These are phyloP conservation scores for Miniopterus natalensis DNA, from an alignment of 2,113 vertebrate genomes.

Conservation along the genomic window DNA sequence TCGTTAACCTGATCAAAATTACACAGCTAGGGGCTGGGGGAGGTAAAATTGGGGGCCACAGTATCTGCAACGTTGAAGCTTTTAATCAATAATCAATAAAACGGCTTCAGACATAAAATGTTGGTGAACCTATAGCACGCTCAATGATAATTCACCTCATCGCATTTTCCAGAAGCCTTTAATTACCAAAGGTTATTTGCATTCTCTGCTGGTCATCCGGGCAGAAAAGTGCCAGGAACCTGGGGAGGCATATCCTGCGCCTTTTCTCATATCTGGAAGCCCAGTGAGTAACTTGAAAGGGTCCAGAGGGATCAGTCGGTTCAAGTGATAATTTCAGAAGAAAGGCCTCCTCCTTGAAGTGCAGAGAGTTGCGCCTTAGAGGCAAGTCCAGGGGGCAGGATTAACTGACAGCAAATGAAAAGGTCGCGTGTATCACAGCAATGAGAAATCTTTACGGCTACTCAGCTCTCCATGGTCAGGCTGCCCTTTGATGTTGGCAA, in stretches of 20 bases:
- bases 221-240: background rate
- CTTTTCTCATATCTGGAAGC: background rate
- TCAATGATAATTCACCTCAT: background rate
- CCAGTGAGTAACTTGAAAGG: background rate
- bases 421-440: background rate
- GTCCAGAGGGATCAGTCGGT: background rate
- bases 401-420: conserved; percentile 49
- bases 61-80: background rate
- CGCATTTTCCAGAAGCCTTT: background rate
- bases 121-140: background rate
- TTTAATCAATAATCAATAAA: background rate
- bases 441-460: background rate
- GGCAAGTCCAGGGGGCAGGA: background rate
- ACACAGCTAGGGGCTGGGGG: background rate
- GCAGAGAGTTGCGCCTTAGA: background rate
- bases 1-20: background rate
- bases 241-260: background rate
- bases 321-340: conserved; percentile 41
- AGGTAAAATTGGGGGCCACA: background rate
- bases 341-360: conserved; percentile 15
- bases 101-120: background rate
- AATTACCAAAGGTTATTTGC: background rate
- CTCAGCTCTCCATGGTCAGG: background rate
- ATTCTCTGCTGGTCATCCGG: background rate
- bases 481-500: conserved; percentile 56